These are phyloP conservation scores for Drosophila kanapiae DNA, from an alignment of 1,140 invertebrate genomes.

Conservation along the genomic window DNA sequence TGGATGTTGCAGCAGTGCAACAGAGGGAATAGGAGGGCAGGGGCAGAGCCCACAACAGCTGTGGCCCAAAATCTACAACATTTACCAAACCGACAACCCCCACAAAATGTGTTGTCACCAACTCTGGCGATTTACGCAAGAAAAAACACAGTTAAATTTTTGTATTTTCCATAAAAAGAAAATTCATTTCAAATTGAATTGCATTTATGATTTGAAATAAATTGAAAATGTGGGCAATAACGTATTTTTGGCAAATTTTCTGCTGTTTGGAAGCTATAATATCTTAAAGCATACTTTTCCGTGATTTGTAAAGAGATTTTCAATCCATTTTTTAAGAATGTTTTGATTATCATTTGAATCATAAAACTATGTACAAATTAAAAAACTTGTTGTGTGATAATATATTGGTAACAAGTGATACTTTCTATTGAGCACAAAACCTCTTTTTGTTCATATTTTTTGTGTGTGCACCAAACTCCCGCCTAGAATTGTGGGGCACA, in stretches of 20 bases:
- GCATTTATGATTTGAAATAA: not conserved
- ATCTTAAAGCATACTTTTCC: not conserved
- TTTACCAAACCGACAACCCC: slow-evolving; percentile 20
- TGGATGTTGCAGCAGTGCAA: slow-evolving; percentile 1
- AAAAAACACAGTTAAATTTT: not conserved
- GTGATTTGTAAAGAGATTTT: not conserved
- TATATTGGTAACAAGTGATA: no score
- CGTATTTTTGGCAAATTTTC: no score
- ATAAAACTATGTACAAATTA: no score
- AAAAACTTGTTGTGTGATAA: no score
- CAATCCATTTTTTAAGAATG: not conserved
- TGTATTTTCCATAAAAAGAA: no score
- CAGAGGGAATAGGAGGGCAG: not conserved
- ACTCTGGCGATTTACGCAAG: slow-evolving; percentile 26
- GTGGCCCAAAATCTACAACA: slow-evolving; percentile 43
- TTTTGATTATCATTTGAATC: no score
- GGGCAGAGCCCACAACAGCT: slow-evolving; percentile 21
- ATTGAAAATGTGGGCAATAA: not conserved
- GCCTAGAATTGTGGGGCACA: not conserved
- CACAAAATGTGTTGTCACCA: slow-evolving; percentile 50
- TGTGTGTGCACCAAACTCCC: not conserved
- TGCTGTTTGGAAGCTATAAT: not conserved
- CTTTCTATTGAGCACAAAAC: no score
- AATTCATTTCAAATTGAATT: no score
- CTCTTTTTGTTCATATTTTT: not conserved